phyloP scores from a whole-genome alignment of 2,113 vertebrate genomes.

The Caranx ignobilis region DNA sequence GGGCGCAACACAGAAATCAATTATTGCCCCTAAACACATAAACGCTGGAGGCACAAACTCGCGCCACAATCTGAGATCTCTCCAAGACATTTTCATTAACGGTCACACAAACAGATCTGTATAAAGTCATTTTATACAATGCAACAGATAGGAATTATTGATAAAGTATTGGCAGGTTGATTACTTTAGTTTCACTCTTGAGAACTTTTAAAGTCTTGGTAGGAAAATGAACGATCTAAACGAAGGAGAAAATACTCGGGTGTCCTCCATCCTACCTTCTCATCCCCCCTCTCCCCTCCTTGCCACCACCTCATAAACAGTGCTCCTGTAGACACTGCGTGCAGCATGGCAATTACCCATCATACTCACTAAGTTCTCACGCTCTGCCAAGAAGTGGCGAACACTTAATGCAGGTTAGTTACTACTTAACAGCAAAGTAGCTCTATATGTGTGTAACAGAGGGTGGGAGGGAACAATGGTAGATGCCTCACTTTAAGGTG shows the following conservation, averaged over 20 bases:
- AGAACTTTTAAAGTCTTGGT: slow-evolving; percentile 37
- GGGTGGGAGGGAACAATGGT: slow-evolving; percentile 25
- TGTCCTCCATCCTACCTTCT: slow-evolving; percentile 51
- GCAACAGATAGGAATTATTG: slow-evolving; percentile 7
- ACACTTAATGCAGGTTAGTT: slow-evolving; percentile 77
- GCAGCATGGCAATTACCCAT: slow-evolving; percentile 81
- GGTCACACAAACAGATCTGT: slow-evolving; percentile 1
- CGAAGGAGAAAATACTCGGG: slow-evolving; percentile 25
- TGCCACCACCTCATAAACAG: slow-evolving; percentile 70
- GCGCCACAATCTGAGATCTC: slow-evolving; percentile 56
- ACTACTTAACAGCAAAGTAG: slow-evolving; percentile 64
- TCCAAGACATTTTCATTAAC: slow-evolving; percentile 69
- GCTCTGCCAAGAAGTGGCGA: slow-evolving; percentile 74
- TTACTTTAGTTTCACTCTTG: background rate
- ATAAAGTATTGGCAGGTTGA: background rate
- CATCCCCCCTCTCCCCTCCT: slow-evolving; percentile 31
- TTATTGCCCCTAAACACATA: slow-evolving; percentile 81
- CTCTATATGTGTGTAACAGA: slow-evolving; percentile 21
- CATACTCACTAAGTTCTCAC: slow-evolving; percentile 76
- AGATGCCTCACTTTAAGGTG: slow-evolving; percentile 63
- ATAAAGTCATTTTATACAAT: background rate
- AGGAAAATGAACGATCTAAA: background rate
- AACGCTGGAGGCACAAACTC: slow-evolving; percentile 72
- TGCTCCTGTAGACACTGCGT: slow-evolving; percentile 76
- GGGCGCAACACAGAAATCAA: slow-evolving; percentile 82